Evolutionary conservation across 35 echinoderm and acorn worm species (phyloP), one percentile per base, ranked within the genome.

Genomic region (Ophiothrix spiculata): DNA sequence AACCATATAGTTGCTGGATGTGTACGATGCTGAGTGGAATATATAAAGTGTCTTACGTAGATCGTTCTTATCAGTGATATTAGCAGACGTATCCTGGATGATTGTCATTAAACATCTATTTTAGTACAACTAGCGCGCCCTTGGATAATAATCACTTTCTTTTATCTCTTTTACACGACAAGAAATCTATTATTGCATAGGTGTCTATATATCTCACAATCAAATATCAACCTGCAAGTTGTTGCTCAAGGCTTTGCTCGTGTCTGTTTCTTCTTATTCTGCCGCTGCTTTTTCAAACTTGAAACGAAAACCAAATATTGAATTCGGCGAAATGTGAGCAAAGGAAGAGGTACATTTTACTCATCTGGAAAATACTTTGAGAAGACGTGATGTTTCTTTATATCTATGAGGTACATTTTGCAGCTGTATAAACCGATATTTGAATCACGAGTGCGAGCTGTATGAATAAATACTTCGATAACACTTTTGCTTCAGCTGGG

Each of bases 221-320:
- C 60, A 69, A 69, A 69, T 69, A 69, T 69, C 60, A 69, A 69
- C 60, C 60, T n/a, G 60, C 60, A 69, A 69, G 29, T 69, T 25
- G 29, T 69, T 69, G 60, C 60, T 69, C 60, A 69, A 28, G 60
- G 60, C 60, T 69, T 28, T n/a, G 16, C 16, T 15, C 29, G 60
- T 69, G 17, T 69, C 29, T 28, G 17, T 69, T 12, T 28, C 60
- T n/a, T n/a, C n/a, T n/a, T n/a, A n/a, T n/a, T n/a, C 60, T 28
- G 60, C 2, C 60, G 60, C 60, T 69, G 10, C 29, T 28, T 69
- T 69, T 28, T 69, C n/a, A n/a, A n/a, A n/a, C n/a, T n/a, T n/a
- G n/a, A n/a, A 69, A 15, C 17, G 60, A 69, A 69, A n/a, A 69
- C 60, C 60, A 69, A 69, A 69, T 69, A 69, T 69, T 69, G 60